Base-by-base conservation (phyloP, 2,113 vertebrate species). In the Podiceps cristatus region DNA sequence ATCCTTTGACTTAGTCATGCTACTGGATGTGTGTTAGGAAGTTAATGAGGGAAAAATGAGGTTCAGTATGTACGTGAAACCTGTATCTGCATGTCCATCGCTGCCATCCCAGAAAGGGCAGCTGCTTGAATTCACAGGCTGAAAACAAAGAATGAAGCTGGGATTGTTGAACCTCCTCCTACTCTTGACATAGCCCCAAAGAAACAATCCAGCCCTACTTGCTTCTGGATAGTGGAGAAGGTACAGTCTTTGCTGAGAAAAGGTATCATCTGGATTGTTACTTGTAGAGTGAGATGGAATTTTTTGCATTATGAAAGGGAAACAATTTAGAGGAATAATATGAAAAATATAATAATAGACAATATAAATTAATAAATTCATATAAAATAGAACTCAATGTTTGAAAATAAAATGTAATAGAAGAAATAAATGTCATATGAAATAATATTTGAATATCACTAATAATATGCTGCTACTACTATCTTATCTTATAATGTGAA, bases 91-190 rank as follows among this genome's bases (percentile, higher is more conserved):
- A 31, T 71, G 91, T 77, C 35, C 24, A 53, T 52, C 31, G 9
- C 37, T 86, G 45, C 27, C 67, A 18, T 25, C 24, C 28, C 0
- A 0, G 8, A 37, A 55, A 63, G 5, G 25, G 15, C 11, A 74
- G 45, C 9, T 1, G 18, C 6, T 1, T 31, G 47, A 92, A 64
- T 71, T 23, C 33, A 53, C 7, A 28, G 60, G 23, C 19, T 87
- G 47, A 35, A 69, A 90, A 44, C 31, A 80, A 50, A 55, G 91
- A 73, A 23, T 68, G 53, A 56, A 66, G 18, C 10, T 74, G 33
- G 6, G 22, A 29, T 52, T 83, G 25, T 40, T 3, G 0, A 58
- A 53, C 12, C 9, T 53, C 63, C 42, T 77, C 14, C 42, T 63
- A 3, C 18, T 19, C 29, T 78, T 62, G 44, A 28, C 82, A 85